Percentiles rank a stretch among this genome's conserved stretches.
These are phyloP conservation scores for Sparus aurata DNA, from an alignment of 2,797 vertebrate genomes.

Conservation along the genomic window DNA sequence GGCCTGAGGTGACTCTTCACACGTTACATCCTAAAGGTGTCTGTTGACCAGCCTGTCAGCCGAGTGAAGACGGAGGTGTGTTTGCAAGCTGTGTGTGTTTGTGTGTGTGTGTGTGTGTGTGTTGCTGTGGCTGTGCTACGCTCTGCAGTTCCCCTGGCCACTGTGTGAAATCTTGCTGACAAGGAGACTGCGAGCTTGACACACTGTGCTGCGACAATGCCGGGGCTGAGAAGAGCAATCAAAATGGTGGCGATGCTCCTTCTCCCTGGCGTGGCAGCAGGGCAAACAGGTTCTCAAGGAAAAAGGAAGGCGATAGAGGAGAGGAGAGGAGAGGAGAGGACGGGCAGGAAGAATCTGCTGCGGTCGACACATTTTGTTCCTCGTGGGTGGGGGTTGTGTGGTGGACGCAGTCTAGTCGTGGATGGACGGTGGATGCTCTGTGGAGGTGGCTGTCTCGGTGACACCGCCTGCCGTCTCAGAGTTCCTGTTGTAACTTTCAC, in stretches of 20 bases:
- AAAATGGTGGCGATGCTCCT: conserved; percentile 89
- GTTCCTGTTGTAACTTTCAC: conserved; percentile 65
- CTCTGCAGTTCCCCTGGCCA: conserved; percentile 85
- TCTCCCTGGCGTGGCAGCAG: conserved; percentile 83
- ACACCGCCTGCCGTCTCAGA: not conserved
- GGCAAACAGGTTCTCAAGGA: conserved; percentile 85
- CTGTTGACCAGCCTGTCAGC: conserved; percentile 60
- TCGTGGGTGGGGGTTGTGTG: conserved; percentile 23
- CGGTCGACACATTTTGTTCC: conserved; percentile 66
- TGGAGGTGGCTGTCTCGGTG: not conserved
- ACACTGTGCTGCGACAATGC: conserved; percentile 86
- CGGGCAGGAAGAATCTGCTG: conserved; percentile 76
- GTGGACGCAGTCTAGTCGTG: conserved; percentile 38
- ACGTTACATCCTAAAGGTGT: conserved; percentile 66
- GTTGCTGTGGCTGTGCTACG: conserved; percentile 59
- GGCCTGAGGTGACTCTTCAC: conserved; percentile 52
- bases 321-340: conserved; percentile 23
- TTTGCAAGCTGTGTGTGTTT: conserved; percentile 53
- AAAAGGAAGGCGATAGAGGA: conserved; percentile 74
- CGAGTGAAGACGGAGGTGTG: conserved; percentile 54
- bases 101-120: conserved; percentile 21
- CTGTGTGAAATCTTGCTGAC: conserved; percentile 90
- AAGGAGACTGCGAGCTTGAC: conserved; percentile 85
- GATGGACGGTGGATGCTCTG: conserved; percentile 59
- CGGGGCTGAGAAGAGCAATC: conserved; percentile 85